These are phyloP conservation scores for Sakesphorus luctuosus DNA, from an alignment of 2,113 vertebrate species.

Conservation along the genomic window DNA sequence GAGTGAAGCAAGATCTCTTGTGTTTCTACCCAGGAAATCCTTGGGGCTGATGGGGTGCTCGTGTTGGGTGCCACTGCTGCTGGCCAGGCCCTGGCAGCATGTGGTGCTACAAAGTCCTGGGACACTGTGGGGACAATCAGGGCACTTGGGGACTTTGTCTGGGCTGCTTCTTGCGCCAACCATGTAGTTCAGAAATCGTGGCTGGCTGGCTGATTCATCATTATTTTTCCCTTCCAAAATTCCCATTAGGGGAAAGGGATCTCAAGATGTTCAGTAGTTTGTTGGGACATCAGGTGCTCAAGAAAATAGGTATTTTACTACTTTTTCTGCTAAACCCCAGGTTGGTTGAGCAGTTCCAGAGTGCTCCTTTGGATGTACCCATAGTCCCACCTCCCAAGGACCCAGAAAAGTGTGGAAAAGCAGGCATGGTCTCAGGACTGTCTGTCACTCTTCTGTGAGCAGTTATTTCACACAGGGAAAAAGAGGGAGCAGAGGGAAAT, in stretches of 20 bases:
- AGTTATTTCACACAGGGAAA: neutral
- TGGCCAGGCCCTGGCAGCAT: neutral
- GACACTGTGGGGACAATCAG: too few relatives aligned
- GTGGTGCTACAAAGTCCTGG: rapidly evolving
- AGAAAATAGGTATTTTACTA: neutral
- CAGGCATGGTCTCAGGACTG: neutral
- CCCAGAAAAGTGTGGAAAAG: neutral
- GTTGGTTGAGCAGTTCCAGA: neutral
- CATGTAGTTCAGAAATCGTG: neutral
- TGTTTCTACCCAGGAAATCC: neutral
- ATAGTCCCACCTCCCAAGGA: neutral
- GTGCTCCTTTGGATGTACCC: neutral
- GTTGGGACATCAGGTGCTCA: neutral
- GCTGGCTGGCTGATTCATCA: neutral
- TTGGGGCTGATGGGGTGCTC: neutral
- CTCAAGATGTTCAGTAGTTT: neutral
- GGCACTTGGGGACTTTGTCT: neutral
- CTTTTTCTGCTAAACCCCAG: neutral
- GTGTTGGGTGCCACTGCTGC: neutral
- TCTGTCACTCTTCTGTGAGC: neutral
- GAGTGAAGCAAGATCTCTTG: neutral
- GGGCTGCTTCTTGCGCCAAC: neutral
- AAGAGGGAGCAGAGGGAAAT: neutral
- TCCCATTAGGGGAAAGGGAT: neutral
- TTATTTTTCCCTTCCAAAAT: neutral